Percentiles rank a stretch among this genome's conserved stretches.
Evolutionary conservation across 2,888 invertebrate genomes (phyloP).

Genomic region (Corbicula japonica): DNA sequence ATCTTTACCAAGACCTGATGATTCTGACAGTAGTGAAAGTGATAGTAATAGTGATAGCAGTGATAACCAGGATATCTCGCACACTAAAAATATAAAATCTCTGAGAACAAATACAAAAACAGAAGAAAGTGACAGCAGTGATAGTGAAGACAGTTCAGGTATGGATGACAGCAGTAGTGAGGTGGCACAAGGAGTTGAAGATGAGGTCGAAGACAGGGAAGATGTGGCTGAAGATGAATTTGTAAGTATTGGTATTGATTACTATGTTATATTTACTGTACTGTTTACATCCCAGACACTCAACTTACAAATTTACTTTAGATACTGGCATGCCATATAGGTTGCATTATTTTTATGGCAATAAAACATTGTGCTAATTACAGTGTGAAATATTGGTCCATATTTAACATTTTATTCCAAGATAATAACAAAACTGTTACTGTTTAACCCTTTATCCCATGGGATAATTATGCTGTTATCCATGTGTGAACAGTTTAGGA

Average conservation of each 20-base stretch:
- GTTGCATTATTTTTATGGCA: no score
- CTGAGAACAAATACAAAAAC: background rate
- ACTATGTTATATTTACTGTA: no score
- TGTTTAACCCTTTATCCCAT: no score
- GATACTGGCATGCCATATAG: background rate
- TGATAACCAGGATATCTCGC: background rate
- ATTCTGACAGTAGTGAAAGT: background rate
- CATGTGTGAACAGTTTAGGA: no score
- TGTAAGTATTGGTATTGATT: slow-evolving; percentile 29
- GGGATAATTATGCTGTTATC: no score
- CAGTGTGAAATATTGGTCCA: no score
- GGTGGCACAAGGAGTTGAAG: slow-evolving; percentile 2
- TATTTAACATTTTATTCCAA: no score
- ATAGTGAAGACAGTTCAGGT: slow-evolving; percentile 7
- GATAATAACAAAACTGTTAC: no score
- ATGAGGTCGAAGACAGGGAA: background rate
- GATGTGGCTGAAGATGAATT: slow-evolving; percentile 37
- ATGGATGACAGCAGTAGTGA: no score
- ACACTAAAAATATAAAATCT: background rate
- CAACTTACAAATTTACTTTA: background rate
- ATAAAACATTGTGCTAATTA: no score
- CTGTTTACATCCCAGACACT: no score
- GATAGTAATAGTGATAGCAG: background rate
- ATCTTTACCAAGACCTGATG: background rate
- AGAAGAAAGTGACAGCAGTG: background rate